Evolutionary conservation across 53 echinoderm and acorn worm species (phyloP), one percentile per base, ranked within the genome.

Genomic region (Henricia sp.): DNA sequence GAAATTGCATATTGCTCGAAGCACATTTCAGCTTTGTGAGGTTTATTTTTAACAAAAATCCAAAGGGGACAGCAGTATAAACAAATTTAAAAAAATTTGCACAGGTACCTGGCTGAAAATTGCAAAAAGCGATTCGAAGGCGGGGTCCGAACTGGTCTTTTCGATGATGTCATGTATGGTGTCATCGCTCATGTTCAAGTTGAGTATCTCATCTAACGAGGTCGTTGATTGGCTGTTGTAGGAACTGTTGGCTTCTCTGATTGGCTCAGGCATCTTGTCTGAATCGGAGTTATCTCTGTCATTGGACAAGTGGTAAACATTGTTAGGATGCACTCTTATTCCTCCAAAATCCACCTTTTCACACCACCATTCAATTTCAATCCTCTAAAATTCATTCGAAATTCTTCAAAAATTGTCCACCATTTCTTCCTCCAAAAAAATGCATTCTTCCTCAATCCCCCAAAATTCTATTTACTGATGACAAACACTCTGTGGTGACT

Each of bases 81-180:
- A n/a, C n/a, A n/a, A n/a, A n/a, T n/a, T n/a, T n/a, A n/a, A n/a
- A n/a, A n/a, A n/a, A n/a, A n/a, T n/a, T n/a, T n/a, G n/a, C n/a
- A n/a, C n/a, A n/a, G n/a, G 30, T 32, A 91, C 94, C 17, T 88
- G 83, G 57, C 89, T 94, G 80, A 97, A 97, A 23, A 97, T 84
- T 9, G 94, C 78, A 50, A 97, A 97, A 58, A 97, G 84, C 2
- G 92, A 88, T 34, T 92, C 94, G 68, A 94, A 97, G 3, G 93
- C 86, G 0, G 97, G 97, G 65, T 97, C 97, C 12, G 59, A 36
- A 40, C 92, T 88, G 29, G 94, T 92, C 78, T 77, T 91, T 26
- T 92, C 74, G 0, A 94, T 83, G 48, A 93, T 89, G 56, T 94
- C 94, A 2, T 89, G 85, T 32, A 97, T 70, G 3, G 91, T 88